phyloP scores from a whole-genome alignment of 2,888 invertebrate species.

The Philonicus albiceps region DNA sequence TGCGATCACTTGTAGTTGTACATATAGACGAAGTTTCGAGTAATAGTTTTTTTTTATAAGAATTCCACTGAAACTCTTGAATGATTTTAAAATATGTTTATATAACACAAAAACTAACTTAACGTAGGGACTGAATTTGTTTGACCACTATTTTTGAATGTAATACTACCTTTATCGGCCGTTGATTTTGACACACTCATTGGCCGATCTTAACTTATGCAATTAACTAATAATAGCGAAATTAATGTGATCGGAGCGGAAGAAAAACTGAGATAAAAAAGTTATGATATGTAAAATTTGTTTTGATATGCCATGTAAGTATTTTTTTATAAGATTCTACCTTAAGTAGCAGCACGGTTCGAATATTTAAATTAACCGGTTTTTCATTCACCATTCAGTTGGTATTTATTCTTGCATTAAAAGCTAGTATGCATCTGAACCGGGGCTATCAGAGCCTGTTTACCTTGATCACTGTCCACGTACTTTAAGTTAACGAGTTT shows the following conservation, averaged over 20 bases:
- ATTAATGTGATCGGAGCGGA: not conserved
- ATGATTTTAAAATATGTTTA: not conserved
- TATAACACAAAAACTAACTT: not conserved
- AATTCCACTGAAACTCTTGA: too few relatives aligned
- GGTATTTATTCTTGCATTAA: not conserved
- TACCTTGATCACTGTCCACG: not conserved
- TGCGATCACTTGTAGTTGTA: too few relatives aligned
- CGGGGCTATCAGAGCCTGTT: not conserved
- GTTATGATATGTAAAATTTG: not conserved
- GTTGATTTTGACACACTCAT: not conserved
- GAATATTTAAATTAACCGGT: conserved; percentile 25
- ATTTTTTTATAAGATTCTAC: not conserved
- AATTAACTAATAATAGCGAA: not conserved
- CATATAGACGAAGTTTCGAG: too few relatives aligned
- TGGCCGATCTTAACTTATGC: not conserved
- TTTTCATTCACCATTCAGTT: not conserved
- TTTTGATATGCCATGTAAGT: not conserved
- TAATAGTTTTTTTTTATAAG: too few relatives aligned
- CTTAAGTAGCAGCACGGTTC: not conserved
- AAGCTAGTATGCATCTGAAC: not conserved
- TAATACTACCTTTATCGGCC: not conserved
- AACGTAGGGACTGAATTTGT: not conserved
- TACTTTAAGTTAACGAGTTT: not conserved
- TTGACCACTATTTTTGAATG: not conserved
- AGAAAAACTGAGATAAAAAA: too few relatives aligned